A percentile compares a stretch with the other conserved stretches of the same genome.
These are phyloP conservation scores for Polymixis lichenea DNA, from an alignment of 2,888 invertebrate species.

Conservation along the genomic window DNA sequence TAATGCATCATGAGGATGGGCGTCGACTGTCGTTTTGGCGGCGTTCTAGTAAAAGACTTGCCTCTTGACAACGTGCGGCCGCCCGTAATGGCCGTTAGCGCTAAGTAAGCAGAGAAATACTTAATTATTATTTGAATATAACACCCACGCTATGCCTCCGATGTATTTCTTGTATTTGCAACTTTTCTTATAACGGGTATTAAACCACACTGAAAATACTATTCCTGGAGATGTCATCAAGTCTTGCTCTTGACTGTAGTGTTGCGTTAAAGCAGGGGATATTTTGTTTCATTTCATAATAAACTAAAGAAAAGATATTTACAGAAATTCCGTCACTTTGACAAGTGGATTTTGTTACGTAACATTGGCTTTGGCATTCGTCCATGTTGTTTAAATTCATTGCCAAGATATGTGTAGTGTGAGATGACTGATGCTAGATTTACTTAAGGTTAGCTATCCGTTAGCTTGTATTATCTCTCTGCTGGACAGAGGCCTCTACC, in stretches of 20 bases:
- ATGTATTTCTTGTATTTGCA: constrained; percentile 54
- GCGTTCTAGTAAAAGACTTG: constrained; percentile 91
- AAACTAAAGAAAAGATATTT: constrained; percentile 69
- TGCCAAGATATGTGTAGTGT: constrained; percentile 85
- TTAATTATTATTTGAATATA: constrained; percentile 75
- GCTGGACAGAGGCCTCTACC: background rate
- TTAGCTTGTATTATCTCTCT: constrained; percentile 15
- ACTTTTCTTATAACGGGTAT: constrained; percentile 11
- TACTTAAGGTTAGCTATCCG: constrained; percentile 58
- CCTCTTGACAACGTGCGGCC: constrained; percentile 90
- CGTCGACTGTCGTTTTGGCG: constrained; percentile 87
- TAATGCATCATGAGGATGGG: constrained; percentile 89
- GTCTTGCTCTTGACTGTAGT: constrained; percentile 34
- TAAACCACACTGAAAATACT: constrained; percentile 35
- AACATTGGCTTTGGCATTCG: constrained; percentile 80
- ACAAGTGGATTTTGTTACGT: constrained; percentile 77
- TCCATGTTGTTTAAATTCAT: constrained; percentile 86
- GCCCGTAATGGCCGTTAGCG: constrained; percentile 90
- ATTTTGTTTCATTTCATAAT: constrained; percentile 51
- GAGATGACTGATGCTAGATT: constrained; percentile 76
- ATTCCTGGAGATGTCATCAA: constrained; percentile 24
- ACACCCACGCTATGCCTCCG: constrained; percentile 56
- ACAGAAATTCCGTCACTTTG: constrained; percentile 69
- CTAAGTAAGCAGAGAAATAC: constrained; percentile 88
- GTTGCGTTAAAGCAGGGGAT: constrained; percentile 70